These are phyloP conservation scores for Aporophyla nigra DNA, from an alignment of 2,888 invertebrate genomes.

Conservation along the genomic window DNA sequence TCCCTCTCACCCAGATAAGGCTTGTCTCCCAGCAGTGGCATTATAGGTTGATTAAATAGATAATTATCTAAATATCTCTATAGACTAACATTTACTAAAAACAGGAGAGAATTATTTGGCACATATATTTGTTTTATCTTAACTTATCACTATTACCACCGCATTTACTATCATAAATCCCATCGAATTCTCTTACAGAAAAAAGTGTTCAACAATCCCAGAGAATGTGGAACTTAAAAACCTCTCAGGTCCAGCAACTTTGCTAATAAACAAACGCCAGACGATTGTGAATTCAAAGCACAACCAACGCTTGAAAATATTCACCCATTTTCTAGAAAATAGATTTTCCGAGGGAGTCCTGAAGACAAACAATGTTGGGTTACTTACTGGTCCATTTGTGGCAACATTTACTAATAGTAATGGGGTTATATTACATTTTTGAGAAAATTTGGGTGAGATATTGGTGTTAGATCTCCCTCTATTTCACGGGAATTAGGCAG, in stretches of 20 bases:
- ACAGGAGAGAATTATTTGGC: neutral
- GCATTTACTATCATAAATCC: slow-evolving; percentile 16
- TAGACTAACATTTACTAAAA: neutral
- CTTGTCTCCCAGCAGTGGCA: no score
- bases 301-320: slow-evolving; percentile 78
- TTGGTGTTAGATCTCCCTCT: no score
- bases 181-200: slow-evolving; percentile 11
- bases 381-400: slow-evolving; percentile 51
- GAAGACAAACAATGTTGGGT: slow-evolving; percentile 71
- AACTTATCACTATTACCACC: no score
- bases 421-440: slow-evolving; percentile 19
- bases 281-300: slow-evolving; percentile 79
- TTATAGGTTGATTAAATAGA: no score
- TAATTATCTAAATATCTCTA: neutral
- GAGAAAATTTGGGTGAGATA: neutral
- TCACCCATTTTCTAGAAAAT: slow-evolving; percentile 81
- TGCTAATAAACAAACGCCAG: slow-evolving; percentile 71
- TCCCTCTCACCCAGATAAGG: no score
- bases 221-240: slow-evolving; percentile 60
- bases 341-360: slow-evolving; percentile 72
- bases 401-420: slow-evolving; percentile 13
- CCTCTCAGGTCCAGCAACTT: slow-evolving; percentile 63
- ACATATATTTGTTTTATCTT: neutral
- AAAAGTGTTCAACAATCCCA: slow-evolving; percentile 46
- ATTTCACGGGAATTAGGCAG: no score